phyloP scores from a whole-genome alignment of 1,140 invertebrate genomes.

The Alviniconcha marisindica region DNA sequence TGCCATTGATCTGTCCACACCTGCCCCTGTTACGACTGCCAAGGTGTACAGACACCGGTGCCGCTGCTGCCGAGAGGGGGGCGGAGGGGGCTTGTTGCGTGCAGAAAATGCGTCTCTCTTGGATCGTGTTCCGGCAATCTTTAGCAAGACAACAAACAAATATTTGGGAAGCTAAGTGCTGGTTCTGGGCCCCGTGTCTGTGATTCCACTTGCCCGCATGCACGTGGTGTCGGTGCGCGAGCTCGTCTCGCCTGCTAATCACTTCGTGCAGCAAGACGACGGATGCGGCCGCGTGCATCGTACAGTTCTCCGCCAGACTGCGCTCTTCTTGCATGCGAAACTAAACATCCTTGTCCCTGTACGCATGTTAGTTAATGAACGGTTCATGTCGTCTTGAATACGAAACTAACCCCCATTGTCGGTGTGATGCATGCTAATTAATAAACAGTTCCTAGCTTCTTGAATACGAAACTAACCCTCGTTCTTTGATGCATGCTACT shows the following conservation, averaged over 20 bases:
- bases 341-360: neutral
- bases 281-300: neutral
- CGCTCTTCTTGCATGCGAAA: neutral
- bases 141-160: constrained; percentile 7
- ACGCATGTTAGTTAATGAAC: neutral
- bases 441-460: too few relatives aligned
- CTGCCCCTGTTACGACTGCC: too few relatives aligned
- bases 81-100: too few relatives aligned
- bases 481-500: too few relatives aligned
- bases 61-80: too few relatives aligned
- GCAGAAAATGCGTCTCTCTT: neutral
- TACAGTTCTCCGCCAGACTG: neutral
- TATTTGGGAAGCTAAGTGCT: constrained; percentile 9
- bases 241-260: neutral
- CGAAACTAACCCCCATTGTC: too few relatives aligned
- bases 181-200: neutral
- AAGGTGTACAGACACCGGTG: too few relatives aligned
- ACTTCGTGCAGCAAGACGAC: neutral
- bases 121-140: neutral
- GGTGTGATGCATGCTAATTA: too few relatives aligned
- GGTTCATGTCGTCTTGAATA: neutral
- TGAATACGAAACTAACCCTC: too few relatives aligned
- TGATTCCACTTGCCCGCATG: constrained; percentile 6
- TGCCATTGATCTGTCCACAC: too few relatives aligned
- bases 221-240: neutral